phyloP scores from a whole-genome alignment of 2,797 vertebrate species.

The Luscinia luscinia region DNA sequence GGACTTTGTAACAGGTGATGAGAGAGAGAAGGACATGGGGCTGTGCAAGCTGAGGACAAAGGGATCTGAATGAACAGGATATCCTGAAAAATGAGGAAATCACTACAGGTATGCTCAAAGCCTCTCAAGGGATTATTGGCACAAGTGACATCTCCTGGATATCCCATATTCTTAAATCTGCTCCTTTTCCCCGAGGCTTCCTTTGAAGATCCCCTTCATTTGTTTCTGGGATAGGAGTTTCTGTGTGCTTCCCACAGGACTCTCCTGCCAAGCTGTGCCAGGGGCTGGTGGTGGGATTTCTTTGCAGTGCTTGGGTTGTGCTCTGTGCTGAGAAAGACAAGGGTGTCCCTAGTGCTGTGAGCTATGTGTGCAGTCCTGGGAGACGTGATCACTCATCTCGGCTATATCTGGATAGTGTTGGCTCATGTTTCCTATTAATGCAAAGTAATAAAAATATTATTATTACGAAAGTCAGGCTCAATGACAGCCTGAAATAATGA shows the following conservation, averaged over 20 bases:
- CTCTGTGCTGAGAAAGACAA: background rate
- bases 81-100: background rate
- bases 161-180: background rate
- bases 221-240: background rate
- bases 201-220: background rate
- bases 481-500: constrained; percentile 64
- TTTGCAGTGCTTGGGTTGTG: background rate
- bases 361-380: background rate
- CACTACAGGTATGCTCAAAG: background rate
- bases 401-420: constrained; percentile 14
- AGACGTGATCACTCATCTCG: constrained; percentile 1
- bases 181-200: background rate
- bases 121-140: background rate
- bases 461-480: constrained; percentile 58
- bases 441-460: constrained; percentile 68
- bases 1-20: background rate
- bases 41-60: background rate
- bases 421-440: constrained; percentile 35
- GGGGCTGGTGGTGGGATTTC: background rate
- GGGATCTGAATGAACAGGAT: background rate
- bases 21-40: background rate
- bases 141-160: background rate
- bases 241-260: rapidly evolving
- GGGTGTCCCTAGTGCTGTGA: background rate
- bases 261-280: background rate